Base-by-base conservation (phyloP, 2,888 invertebrate genomes). In the Callimorpha dominula region DNA sequence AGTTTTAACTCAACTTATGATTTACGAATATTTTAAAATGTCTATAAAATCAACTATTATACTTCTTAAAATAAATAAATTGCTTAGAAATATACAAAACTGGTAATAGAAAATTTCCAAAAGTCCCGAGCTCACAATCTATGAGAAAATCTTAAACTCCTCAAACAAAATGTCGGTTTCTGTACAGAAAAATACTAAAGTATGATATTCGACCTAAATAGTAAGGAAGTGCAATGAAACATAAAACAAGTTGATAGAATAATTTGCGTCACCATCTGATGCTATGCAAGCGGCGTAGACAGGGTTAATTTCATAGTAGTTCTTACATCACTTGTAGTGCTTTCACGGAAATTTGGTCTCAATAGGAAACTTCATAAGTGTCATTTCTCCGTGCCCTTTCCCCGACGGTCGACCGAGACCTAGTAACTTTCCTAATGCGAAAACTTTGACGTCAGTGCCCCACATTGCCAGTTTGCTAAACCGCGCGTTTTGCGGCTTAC, bases 381-480 rank as follows among this genome's bases (percentile, higher is more conserved):
- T 79, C 78, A 85, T 81, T 87, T 89, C 84, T 78, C 86, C 76
- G 75, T 85, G 71, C 84, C 71, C 74, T 65, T 60, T 46, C 46
- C 40, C 63, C 20, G 66, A 81, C 82, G 81, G 77, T 80, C 91
- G 93, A 92, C 94, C 94, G 89, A 94, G 93, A 94, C 93, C 93
- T 90, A 93, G 89, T 92, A 88, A 83, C 88, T 88, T 89, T 88
- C 83, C 88, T 92, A 93, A 93, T 92, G 90, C 87, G 90, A 92
- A 92, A 94, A 94, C 87, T 94, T 93, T 94, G 92, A 95, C 94
- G 95, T 94, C 94, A 93, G 80, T 86, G 87, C 72, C 86, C 88
- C 83, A 90, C 83, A 90, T 90, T 86, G 79, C 83, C 76, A 74
- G 84, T 76, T 78, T 76, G 74, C 73, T 81, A 79, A 81, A 81